A percentile compares a stretch with the other conserved stretches of the same genome.
Evolutionary conservation across 2,113 vertebrate genomes (phyloP).

Genomic region (Bubo bubo): DNA sequence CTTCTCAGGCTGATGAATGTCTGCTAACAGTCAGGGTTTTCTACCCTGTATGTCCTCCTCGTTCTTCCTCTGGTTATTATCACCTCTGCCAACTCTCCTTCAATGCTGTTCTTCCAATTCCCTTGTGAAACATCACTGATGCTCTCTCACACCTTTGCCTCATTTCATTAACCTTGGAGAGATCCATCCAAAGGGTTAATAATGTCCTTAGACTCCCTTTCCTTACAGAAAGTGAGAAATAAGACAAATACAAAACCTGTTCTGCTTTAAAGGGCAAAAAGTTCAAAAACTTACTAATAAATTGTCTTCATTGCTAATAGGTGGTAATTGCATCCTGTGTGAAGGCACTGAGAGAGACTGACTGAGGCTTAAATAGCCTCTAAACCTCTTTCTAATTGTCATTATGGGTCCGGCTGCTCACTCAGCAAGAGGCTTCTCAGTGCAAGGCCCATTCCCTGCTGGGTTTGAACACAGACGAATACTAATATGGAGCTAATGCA

Average conservation of each 20-base stretch:
- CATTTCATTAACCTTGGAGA: background rate
- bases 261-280: background rate
- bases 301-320: background rate
- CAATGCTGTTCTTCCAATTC: background rate
- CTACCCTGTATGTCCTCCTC: background rate
- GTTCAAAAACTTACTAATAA: background rate
- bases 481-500: background rate
- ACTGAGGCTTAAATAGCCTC: background rate
- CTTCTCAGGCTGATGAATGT: background rate
- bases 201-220: background rate
- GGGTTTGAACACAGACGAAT: background rate
- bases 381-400: background rate
- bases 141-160: background rate
- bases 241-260: background rate
- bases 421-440: background rate
- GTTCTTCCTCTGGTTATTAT: background rate
- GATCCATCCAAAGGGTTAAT: background rate
- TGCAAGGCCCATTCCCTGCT: background rate
- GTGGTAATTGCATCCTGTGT: background rate
- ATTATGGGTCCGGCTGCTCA: background rate
- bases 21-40: background rate
- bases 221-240: background rate
- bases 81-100: background rate
- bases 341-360: background rate
- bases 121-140: background rate